These are phyloP conservation scores for Paratrypauchen microcephalus DNA, from an alignment of 2,797 vertebrate species.

Conservation along the genomic window DNA sequence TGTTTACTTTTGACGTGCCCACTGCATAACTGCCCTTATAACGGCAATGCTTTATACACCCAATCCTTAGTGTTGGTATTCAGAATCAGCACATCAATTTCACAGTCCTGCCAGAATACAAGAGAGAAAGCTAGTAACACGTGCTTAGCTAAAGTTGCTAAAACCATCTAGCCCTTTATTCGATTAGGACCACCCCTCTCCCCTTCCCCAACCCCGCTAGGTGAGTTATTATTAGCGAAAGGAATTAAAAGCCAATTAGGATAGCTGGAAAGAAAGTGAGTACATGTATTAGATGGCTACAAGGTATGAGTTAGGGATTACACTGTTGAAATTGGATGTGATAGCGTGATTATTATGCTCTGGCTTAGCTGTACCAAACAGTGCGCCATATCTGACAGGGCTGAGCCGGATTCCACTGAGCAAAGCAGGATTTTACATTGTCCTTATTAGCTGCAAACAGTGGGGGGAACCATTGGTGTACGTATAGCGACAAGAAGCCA, in stretches of 20 bases:
- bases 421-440: constrained; percentile 57
- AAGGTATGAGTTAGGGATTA: constrained; percentile 37
- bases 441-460: constrained; percentile 72
- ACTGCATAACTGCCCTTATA: constrained; percentile 46
- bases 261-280: constrained; percentile 36
- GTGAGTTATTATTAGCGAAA: constrained; percentile 59
- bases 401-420: constrained; percentile 60
- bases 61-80: constrained; percentile 43
- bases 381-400: constrained; percentile 51
- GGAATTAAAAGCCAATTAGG: constrained; percentile 64
- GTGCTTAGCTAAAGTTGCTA: constrained; percentile 57
- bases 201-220: constrained; percentile 39
- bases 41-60: constrained; percentile 43
- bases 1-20: constrained; percentile 60
- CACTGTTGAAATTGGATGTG: constrained; percentile 36
- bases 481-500: constrained; percentile 54
- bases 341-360: constrained; percentile 55
- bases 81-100: constrained; percentile 57
- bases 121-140: constrained; percentile 56
- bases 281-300: constrained; percentile 30
- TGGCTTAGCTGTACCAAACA: constrained; percentile 45
- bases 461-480: constrained; percentile 57
- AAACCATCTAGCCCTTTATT: constrained; percentile 59
- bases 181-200: constrained; percentile 24
- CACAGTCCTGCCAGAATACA: constrained; percentile 58